These are phyloP conservation scores for Acanthosepion pharaonis DNA, from an alignment of 2,888 invertebrate genomes.

Conservation along the genomic window DNA sequence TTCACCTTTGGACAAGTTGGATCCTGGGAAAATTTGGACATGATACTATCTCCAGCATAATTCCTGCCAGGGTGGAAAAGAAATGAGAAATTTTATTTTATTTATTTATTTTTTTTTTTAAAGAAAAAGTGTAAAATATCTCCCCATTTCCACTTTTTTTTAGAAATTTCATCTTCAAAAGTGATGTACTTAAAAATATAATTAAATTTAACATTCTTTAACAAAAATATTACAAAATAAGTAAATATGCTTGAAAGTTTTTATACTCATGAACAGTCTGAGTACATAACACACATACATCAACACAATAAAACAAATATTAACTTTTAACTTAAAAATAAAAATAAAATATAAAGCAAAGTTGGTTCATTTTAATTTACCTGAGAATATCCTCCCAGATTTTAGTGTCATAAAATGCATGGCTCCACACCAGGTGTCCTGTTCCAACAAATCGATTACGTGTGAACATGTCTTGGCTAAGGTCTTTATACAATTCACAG, in stretches of 20 bases:
- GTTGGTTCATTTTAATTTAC: constrained; percentile 58
- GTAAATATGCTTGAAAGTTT: too few species aligned
- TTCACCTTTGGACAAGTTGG: constrained; percentile 66
- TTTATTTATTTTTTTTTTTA: too few species aligned
- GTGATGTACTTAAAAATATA: too few species aligned
- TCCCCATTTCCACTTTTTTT: too few species aligned
- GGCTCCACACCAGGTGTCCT: constrained; percentile 84
- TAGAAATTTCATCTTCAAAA: too few species aligned
- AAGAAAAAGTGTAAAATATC: too few species aligned
- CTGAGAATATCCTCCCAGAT: constrained; percentile 86
- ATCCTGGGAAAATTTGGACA: constrained; percentile 66
- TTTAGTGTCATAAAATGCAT: constrained; percentile 90
- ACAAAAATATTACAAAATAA: too few species aligned
- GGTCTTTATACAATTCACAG: constrained; percentile 76
- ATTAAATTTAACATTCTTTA: too few species aligned
- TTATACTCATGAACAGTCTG: too few species aligned
- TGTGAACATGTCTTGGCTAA: constrained; percentile 79
- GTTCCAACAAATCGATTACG: constrained; percentile 82
- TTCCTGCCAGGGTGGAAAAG: constrained; percentile 75
- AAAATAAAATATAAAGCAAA: not conserved
- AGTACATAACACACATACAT: too few species aligned
- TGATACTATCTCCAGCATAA: constrained; percentile 62
- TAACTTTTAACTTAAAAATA: not conserved
- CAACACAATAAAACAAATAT: too few species aligned
- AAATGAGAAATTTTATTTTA: too few species aligned